Base-by-base conservation (phyloP, 1,140 invertebrate species). In the Pseudomyrmex cubaensis region DNA sequence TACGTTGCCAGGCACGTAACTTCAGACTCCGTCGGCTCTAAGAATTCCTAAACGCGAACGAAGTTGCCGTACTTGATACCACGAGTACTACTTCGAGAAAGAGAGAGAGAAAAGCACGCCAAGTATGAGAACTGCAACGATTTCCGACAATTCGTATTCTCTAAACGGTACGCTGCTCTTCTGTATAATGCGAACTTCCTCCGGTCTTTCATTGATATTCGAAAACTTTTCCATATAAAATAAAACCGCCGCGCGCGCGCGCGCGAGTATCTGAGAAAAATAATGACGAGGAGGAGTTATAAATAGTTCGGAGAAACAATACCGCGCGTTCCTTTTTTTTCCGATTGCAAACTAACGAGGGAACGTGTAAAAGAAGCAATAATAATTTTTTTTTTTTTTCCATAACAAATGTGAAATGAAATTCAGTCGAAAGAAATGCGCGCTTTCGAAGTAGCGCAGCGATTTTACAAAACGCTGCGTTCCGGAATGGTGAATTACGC, bases 111-210 rank as follows among this genome's bases (percentile, higher is more conserved):
- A 54, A 54, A 52, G 59, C 61, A 46, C 52, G 59, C 69, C n/a
- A 75, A 75, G 57, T 73, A 63, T 72, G 25, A 35, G 22, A 77
- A 62, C 72, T 44, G 61, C 17, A 75, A 76, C 61, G 76, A 73
- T 80, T 80, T 80, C 66, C 54, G 66, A 22, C 35, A 54, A 70
- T 82, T 82, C 59, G 59, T 82, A 75, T 70, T 70, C 63, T 80
- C 17, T 50, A 12, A 67, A 59, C 4, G 20, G 8, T 17, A 48
- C 44, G 25, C 56, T 9, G 20, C 44, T 70, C 66, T 72, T 59
- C 59, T 20, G 20, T 59, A 35, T 44, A 50, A 22, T 17, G 4
- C 1, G 61, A 80, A 17, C 61, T 80, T 78, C 22, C 44, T 48
- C 5, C 35, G 35, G 35, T 35, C 35, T 78, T 69, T 78, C 17